These are phyloP conservation scores for Brachystomella parvula DNA, from an alignment of 1,140 invertebrate species.

Conservation along the genomic window DNA sequence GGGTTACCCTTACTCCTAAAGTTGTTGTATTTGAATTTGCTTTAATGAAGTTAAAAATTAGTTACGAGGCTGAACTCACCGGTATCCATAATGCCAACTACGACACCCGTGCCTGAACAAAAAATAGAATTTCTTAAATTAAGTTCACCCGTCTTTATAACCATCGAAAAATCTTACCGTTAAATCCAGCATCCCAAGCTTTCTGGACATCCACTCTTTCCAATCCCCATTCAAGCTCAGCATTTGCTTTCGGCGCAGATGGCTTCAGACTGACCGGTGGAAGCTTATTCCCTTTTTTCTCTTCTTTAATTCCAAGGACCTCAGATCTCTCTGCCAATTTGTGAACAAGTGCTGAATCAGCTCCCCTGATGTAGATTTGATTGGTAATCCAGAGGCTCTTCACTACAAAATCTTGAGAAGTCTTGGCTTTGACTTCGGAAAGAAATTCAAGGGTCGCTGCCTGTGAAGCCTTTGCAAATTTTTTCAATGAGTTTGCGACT, in stretches of 20 bases:
- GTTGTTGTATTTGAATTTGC: not conserved
- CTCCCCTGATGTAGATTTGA: slow-evolving; percentile 8
- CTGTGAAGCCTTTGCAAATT: not conserved
- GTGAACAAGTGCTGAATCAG: not conserved
- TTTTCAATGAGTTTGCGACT: not conserved
- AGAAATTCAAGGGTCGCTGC: not conserved
- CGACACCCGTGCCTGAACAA: not conserved
- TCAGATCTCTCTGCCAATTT: slow-evolving; percentile 2
- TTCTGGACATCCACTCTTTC: not conserved
- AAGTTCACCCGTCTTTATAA: not conserved
- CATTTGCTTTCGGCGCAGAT: not conserved
- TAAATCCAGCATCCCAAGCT: slow-evolving; percentile 2
- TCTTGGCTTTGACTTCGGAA: not conserved
- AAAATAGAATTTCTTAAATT: not conserved
- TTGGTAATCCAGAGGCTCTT: slow-evolving; percentile 20
- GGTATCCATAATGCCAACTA: slow-evolving; percentile 5
- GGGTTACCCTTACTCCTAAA: not conserved
- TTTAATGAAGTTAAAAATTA: no score
- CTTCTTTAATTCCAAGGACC: not conserved
- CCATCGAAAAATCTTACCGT: not conserved
- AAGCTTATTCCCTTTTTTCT: not conserved
- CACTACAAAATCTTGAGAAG: no score
- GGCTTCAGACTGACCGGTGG: not conserved
- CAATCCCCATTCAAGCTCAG: not conserved
- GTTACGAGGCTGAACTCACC: no score